Evolutionary conservation across 2,888 invertebrate species (phyloP).

Genomic region (Polyommatus iphigenia): DNA sequence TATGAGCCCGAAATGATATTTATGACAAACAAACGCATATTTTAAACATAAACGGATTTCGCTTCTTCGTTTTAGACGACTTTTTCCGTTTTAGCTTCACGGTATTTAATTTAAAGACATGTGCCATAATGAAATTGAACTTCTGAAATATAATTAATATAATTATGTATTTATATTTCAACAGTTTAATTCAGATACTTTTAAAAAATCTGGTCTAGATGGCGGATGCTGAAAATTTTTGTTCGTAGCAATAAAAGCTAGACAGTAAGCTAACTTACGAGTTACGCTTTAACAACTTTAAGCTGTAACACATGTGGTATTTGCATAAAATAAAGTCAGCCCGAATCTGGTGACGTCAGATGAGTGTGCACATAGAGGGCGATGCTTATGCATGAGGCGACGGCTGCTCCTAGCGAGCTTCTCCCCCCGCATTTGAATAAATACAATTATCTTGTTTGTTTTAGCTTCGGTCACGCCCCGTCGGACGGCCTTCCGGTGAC

Average conservation of each 20-base stretch:
- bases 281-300: slow-evolving; percentile 19
- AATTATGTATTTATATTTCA: background rate
- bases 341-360: slow-evolving; percentile 45
- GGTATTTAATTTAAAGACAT: too few species aligned
- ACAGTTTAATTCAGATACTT: background rate
- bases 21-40: background rate
- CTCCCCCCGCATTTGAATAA: slow-evolving; percentile 74
- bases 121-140: too few species aligned
- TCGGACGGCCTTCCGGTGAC: slow-evolving; percentile 56
- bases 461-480: slow-evolving; percentile 63
- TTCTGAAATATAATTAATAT: too few species aligned
- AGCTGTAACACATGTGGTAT: slow-evolving; percentile 14
- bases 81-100: background rate
- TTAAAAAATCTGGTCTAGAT: background rate
- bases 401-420: slow-evolving; percentile 57
- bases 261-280: background rate
- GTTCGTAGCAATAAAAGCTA: background rate
- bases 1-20: background rate
- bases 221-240: background rate
- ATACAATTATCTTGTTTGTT: slow-evolving; percentile 81
- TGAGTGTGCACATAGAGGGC: slow-evolving; percentile 67
- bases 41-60: background rate
- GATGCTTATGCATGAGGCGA: slow-evolving; percentile 75
- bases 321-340: slow-evolving; percentile 37
- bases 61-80: background rate